These are phyloP conservation scores for Alectoris magna DNA, from an alignment of 2,797 vertebrate genomes.

Conservation along the genomic window DNA sequence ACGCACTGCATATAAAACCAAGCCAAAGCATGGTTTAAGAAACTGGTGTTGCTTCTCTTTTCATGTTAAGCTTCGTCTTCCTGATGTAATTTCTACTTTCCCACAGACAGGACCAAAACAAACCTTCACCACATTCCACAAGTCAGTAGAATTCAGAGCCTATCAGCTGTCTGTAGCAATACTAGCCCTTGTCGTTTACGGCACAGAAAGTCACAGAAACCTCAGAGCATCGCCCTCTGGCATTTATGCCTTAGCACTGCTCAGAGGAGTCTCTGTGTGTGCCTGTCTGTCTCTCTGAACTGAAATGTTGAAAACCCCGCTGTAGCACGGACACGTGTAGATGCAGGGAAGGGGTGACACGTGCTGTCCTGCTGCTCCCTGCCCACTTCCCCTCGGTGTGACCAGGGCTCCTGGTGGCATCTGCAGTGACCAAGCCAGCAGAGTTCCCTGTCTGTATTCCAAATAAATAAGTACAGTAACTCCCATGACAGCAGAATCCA, in stretches of 20 bases:
- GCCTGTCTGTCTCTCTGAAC: background rate
- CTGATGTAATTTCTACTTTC: slow-evolving; percentile 31
- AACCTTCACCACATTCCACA: background rate
- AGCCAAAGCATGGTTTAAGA: background rate
- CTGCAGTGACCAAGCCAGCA: background rate
- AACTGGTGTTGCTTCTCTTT: slow-evolving; percentile 21
- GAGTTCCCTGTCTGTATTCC: background rate
- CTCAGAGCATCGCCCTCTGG: background rate
- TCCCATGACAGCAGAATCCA: background rate
- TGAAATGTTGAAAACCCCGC: background rate
- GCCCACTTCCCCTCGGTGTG: background rate
- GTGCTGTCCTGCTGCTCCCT: background rate
- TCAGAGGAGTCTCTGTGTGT: background rate
- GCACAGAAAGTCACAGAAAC: background rate
- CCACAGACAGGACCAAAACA: slow-evolving; percentile 14
- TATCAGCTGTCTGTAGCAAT: background rate
- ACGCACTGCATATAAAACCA: background rate
- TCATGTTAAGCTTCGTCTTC: background rate
- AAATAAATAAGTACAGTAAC: too few species aligned
- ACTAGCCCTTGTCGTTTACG: background rate
- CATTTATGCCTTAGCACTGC: background rate
- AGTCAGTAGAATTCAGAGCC: background rate
- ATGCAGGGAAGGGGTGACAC: background rate
- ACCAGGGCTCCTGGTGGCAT: background rate
- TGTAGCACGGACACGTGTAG: rapidly evolving